Evolutionary conservation across 2,888 invertebrate species (phyloP).

Genomic region (Leuctra nigra): DNA sequence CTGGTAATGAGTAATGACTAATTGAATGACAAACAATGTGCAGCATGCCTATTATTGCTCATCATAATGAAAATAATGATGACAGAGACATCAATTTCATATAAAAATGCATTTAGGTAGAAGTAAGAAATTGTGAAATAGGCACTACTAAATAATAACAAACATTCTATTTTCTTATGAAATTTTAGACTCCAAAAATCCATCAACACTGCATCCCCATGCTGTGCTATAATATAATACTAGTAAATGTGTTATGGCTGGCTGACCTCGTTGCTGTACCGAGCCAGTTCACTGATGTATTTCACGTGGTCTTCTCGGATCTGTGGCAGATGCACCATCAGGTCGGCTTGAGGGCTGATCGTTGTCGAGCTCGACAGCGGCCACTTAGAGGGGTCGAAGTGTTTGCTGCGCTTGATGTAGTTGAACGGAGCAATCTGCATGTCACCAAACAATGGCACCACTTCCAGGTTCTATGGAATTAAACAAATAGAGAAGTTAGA

Average conservation of each 20-base stretch:
- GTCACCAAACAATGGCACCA: slow-evolving; percentile 94
- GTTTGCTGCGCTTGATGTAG: slow-evolving; percentile 90
- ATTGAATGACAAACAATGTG: too few species aligned
- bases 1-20: too few species aligned
- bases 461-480: slow-evolving; percentile 70
- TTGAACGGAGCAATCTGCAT: slow-evolving; percentile 99
- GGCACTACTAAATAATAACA: too few species aligned
- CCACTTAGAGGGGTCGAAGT: slow-evolving; percentile 85
- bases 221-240: too few species aligned
- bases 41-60: too few species aligned
- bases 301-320: slow-evolving; percentile 96
- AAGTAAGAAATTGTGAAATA: too few species aligned
- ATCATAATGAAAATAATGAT: too few species aligned
- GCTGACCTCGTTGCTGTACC: slow-evolving; percentile 64
- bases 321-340: slow-evolving; percentile 90
- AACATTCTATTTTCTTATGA: not conserved
- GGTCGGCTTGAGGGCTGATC: slow-evolving; percentile 84
- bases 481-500: not conserved
- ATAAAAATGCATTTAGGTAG: too few species aligned
- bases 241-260: too few species aligned
- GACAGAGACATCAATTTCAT: too few species aligned
- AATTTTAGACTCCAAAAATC: too few species aligned
- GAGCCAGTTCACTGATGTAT: slow-evolving; percentile 91
- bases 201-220: too few species aligned
- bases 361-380: slow-evolving; percentile 78